phyloP scores from a whole-genome alignment of 2,113 vertebrate genomes.

The Cyanistes caeruleus region DNA sequence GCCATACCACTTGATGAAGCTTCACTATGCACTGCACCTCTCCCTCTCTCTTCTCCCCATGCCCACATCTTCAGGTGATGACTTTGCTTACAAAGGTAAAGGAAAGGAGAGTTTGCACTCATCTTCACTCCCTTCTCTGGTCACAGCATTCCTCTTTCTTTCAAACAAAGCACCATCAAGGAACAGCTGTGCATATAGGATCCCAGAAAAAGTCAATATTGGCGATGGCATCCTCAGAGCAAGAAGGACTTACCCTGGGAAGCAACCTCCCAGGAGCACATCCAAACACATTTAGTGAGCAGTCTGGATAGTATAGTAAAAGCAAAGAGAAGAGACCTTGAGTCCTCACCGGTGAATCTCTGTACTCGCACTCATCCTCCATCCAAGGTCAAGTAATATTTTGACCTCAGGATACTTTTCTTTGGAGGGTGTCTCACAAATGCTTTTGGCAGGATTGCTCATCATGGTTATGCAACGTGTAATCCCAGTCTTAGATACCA shows the following conservation, averaged over 20 bases:
- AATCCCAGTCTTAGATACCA: background rate
- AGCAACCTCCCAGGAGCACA: background rate
- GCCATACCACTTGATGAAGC: background rate
- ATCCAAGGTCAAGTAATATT: background rate
- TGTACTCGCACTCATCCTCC: background rate
- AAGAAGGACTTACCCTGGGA: background rate
- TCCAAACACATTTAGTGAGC: background rate
- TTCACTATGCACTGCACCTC: background rate
- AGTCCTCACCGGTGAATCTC: background rate
- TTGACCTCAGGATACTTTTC: background rate
- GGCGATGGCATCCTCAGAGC: background rate
- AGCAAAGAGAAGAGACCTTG: background rate
- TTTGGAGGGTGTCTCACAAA: background rate
- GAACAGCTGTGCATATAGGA: background rate
- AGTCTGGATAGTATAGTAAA: background rate
- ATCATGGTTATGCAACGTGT: background rate
- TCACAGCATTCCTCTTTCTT: background rate
- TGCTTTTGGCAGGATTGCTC: background rate
- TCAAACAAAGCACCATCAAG: background rate
- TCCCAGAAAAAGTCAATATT: background rate
- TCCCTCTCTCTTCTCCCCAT: background rate
- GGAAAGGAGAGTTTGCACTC: background rate
- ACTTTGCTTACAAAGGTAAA: background rate
- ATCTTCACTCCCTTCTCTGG: background rate
- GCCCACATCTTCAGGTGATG: background rate